Conservation (phyloP, 2,888 invertebrate genomes). For the Alcis repandata region DNA sequence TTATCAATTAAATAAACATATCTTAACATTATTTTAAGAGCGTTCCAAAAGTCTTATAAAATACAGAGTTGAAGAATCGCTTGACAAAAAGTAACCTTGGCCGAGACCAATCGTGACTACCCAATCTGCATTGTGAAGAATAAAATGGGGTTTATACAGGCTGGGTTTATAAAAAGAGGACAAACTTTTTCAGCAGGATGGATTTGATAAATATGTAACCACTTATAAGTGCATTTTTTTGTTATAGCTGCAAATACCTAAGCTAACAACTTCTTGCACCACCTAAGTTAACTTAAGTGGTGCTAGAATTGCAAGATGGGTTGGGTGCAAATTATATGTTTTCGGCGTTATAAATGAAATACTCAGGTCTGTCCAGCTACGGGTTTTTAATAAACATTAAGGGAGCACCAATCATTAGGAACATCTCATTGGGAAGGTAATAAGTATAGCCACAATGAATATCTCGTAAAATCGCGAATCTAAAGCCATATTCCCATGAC, state of each 20-base stretch:
- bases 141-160: slow-evolving; percentile 16
- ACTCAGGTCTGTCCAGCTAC: background rate
- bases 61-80: slow-evolving; percentile 20
- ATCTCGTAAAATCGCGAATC: slow-evolving; percentile 20
- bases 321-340: background rate
- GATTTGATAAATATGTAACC: background rate
- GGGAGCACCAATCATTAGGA: background rate
- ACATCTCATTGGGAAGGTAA: slow-evolving; percentile 4
- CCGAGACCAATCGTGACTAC: slow-evolving; percentile 28
- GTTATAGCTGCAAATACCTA: no score
- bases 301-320: no score
- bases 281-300: no score
- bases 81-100: slow-evolving; percentile 30
- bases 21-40: slow-evolving; percentile 18
- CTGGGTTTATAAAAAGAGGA: slow-evolving; percentile 1
- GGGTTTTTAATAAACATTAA: background rate
- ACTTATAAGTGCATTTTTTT: no score
- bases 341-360: background rate
- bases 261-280: no score
- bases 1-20: slow-evolving; percentile 19
- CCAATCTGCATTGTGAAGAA: slow-evolving; percentile 29
- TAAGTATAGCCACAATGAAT: slow-evolving; percentile 6
- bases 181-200: background rate
- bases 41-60: slow-evolving; percentile 7
- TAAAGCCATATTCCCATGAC: slow-evolving; percentile 40